These are phyloP conservation scores for Rhagonycha fulva DNA, from an alignment of 2,888 invertebrate species.

Conservation along the genomic window DNA sequence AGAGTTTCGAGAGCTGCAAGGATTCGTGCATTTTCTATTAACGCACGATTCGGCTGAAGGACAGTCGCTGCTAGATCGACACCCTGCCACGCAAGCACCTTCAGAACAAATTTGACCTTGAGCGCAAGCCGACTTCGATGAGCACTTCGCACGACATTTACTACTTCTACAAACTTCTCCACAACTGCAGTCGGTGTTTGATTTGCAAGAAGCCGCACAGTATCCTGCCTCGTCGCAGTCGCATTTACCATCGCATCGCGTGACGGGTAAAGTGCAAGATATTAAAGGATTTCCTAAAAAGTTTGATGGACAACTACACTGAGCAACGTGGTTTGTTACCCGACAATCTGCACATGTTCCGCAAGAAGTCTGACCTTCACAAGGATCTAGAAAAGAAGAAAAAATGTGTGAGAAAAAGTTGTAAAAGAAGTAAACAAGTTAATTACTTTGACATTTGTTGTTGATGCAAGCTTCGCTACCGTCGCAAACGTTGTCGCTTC, in stretches of 20 bases:
- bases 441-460: slow-evolving; percentile 77
- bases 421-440: not conserved
- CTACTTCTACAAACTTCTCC: slow-evolving; percentile 78
- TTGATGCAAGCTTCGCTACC: slow-evolving; percentile 78
- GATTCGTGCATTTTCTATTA: slow-evolving; percentile 69
- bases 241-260: slow-evolving; percentile 76
- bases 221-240: slow-evolving; percentile 82
- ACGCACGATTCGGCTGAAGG: slow-evolving; percentile 76
- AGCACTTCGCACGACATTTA: slow-evolving; percentile 76
- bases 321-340: slow-evolving; percentile 82
- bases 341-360: slow-evolving; percentile 84
- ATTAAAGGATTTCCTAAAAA: slow-evolving; percentile 82
- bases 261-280: slow-evolving; percentile 73
- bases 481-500: slow-evolving; percentile 80
- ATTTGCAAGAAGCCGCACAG: slow-evolving; percentile 72
- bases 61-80: slow-evolving; percentile 79
- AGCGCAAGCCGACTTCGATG: slow-evolving; percentile 67
- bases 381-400: slow-evolving; percentile 68
- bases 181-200: slow-evolving; percentile 74
- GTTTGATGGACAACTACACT: slow-evolving; percentile 82
- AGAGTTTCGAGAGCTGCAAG: slow-evolving; percentile 68
- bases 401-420: slow-evolving; percentile 8
- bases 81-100: slow-evolving; percentile 78
- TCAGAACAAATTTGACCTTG: slow-evolving; percentile 77
- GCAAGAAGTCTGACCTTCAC: slow-evolving; percentile 72